These are phyloP conservation scores for Cryptocephalus primarius DNA, from an alignment of 2,888 invertebrate species.

Conservation along the genomic window DNA sequence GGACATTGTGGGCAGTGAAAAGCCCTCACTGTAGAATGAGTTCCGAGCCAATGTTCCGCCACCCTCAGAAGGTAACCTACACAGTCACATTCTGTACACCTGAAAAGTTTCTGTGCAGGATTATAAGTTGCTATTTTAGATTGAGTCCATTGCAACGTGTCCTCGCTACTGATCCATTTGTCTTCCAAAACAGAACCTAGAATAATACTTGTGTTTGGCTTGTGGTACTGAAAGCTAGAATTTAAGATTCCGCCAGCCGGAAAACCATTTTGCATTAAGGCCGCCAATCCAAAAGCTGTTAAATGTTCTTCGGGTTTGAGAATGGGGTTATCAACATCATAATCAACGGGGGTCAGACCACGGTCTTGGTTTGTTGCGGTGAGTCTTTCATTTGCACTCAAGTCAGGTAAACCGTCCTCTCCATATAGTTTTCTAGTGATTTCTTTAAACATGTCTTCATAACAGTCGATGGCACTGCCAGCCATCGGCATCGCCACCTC, in stretches of 20 bases:
- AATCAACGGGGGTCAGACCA: conserved; percentile 38
- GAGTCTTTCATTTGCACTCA: conserved; percentile 29
- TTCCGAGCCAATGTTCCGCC: conserved; percentile 69
- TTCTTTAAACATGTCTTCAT: conserved; percentile 85
- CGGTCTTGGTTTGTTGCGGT: conserved; percentile 28
- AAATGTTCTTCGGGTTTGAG: conserved; percentile 63
- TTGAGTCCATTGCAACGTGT: conserved; percentile 61
- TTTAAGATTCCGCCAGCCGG: conserved; percentile 54
- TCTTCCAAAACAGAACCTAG: conserved; percentile 28
- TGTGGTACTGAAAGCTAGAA: conserved; percentile 45
- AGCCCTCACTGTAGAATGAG: conserved; percentile 56
- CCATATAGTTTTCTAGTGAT: conserved; percentile 86
- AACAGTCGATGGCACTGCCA: conserved; percentile 52
- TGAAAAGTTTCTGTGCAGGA: conserved; percentile 62
- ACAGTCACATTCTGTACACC: conserved; percentile 66
- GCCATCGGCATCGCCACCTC: conserved; percentile 48
- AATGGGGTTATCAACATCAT: conserved; percentile 33
- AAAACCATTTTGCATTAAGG: conserved; percentile 65
- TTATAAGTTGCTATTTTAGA: conserved; percentile 74
- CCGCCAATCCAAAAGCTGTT: conserved; percentile 61
- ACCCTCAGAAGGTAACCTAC: conserved; percentile 62
- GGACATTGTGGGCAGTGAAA: conserved; percentile 58
- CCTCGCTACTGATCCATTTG: conserved; percentile 60
- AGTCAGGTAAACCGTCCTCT: conserved; percentile 52
- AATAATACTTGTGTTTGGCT: conserved; percentile 26